Conservation (phyloP, 2,113 vertebrate genomes). For the Dunckerocampus dactyliophorus region DNA sequence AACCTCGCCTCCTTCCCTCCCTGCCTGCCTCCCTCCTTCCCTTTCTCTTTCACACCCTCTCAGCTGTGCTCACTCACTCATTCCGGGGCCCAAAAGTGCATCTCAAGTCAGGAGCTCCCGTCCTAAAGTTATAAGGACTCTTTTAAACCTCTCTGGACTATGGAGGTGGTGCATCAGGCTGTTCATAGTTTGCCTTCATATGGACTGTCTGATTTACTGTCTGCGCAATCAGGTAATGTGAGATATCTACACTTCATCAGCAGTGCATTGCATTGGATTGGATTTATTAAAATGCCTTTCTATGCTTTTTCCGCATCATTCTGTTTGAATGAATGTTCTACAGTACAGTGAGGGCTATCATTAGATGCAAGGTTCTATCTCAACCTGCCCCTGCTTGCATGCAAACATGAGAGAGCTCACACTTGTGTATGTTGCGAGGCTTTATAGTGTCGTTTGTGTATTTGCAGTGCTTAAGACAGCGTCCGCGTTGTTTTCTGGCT, state of each 20-base stretch:
- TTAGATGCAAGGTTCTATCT: conserved; percentile 65
- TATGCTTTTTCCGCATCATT: conserved; percentile 29
- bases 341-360: conserved; percentile 64
- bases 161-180: conserved; percentile 65
- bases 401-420: too few species aligned
- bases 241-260: background rate
- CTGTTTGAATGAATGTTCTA: conserved; percentile 30
- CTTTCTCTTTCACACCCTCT: conserved; percentile 67
- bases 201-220: conserved; percentile 54
- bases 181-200: conserved; percentile 52
- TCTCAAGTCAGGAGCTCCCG: conserved; percentile 39
- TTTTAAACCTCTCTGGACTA: conserved; percentile 17
- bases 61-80: conserved; percentile 67
- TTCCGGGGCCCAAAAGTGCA: conserved; percentile 55
- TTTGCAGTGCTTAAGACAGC: conserved; percentile 5
- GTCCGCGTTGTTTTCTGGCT: conserved; percentile 53
- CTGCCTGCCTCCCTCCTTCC: conserved; percentile 36
- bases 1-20: conserved; percentile 49
- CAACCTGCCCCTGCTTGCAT: conserved; percentile 56
- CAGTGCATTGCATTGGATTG: background rate
- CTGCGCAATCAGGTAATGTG: conserved; percentile 66
- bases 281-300: background rate
- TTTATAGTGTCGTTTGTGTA: conserved; percentile 36
- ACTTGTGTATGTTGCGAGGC: conserved; percentile 36
- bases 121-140: conserved; percentile 41